phyloP scores from a whole-genome alignment of 2,888 invertebrate genomes.

The Cephus spinipes region DNA sequence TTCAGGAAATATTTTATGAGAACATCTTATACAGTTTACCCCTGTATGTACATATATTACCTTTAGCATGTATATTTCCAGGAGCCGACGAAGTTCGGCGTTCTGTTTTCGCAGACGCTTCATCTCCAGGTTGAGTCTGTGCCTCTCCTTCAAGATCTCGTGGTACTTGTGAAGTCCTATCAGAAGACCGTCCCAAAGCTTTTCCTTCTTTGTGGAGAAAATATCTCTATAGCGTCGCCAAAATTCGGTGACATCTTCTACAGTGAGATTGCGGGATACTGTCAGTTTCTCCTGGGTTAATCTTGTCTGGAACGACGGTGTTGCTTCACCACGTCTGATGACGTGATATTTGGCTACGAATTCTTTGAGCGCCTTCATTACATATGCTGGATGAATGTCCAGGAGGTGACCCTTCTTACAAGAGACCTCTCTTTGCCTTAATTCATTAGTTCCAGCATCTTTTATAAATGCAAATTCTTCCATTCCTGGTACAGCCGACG shows the following conservation, averaged over 20 bases:
- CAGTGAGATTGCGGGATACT: constrained; percentile 69
- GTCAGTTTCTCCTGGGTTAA: constrained; percentile 62
- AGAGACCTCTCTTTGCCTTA: constrained; percentile 4
- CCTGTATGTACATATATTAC: constrained; percentile 28
- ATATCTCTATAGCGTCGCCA: constrained; percentile 76
- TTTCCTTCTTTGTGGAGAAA: constrained; percentile 73
- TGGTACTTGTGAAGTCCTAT: constrained; percentile 76
- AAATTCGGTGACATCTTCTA: constrained; percentile 73
- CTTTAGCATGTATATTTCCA: constrained; percentile 71
- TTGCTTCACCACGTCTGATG: constrained; percentile 52
- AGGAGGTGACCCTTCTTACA: constrained; percentile 71
- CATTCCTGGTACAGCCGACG: background rate
- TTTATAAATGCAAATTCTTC: background rate
- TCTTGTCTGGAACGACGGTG: constrained; percentile 58
- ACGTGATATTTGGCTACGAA: constrained; percentile 69
- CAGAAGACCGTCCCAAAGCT: constrained; percentile 78
- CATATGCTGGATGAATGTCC: constrained; percentile 76
- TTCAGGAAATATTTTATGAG: background rate
- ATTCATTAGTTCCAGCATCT: background rate
- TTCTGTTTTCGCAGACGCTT: constrained; percentile 76
- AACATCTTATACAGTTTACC: background rate
- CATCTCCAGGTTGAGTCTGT: constrained; percentile 76
- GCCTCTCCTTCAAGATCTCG: constrained; percentile 76
- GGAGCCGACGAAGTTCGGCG: constrained; percentile 75
- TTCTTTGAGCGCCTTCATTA: constrained; percentile 75